A percentile compares a stretch with the other conserved stretches of the same genome.
These are phyloP conservation scores for Pterocles orientalis DNA, from an alignment of 2,113 vertebrate genomes.

Conservation along the genomic window DNA sequence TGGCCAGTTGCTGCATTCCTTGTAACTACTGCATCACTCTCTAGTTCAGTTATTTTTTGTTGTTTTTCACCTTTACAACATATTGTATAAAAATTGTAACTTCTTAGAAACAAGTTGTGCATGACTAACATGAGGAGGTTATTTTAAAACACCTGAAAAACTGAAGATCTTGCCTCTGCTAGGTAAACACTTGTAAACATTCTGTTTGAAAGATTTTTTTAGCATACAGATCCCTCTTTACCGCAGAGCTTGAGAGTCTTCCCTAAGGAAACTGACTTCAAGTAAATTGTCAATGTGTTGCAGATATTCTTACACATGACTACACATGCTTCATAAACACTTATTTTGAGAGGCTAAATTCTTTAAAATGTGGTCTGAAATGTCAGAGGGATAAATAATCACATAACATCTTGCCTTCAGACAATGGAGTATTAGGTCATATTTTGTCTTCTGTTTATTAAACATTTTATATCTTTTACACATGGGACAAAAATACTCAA, in stretches of 20 bases:
- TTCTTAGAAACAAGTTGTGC: not conserved
- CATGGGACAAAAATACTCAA: not conserved
- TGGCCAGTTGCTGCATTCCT: not conserved
- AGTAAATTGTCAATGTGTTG: not conserved
- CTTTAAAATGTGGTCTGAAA: not conserved
- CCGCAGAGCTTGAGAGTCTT: not conserved
- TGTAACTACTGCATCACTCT: not conserved
- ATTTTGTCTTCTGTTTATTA: not conserved
- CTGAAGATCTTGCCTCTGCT: not conserved
- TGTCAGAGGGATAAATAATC: not conserved
- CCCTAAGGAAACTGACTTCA: not conserved
- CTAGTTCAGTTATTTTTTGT: not conserved
- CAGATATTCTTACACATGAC: not conserved
- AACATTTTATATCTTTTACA: not conserved
- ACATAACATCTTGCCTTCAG: not conserved
- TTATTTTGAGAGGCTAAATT: not conserved
- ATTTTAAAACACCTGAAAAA: not conserved
- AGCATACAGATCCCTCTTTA: not conserved
- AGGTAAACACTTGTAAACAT: not conserved
- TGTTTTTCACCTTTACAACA: not conserved
- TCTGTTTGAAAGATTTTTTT: not conserved
- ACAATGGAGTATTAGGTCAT: not conserved
- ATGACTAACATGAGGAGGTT: not conserved
- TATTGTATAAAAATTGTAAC: not conserved
- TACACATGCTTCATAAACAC: not conserved